Evolutionary conservation across 2,113 vertebrate species (phyloP), one percentile per base, ranked within the genome.

Genomic region (Tetraodon nigroviridis): DNA sequence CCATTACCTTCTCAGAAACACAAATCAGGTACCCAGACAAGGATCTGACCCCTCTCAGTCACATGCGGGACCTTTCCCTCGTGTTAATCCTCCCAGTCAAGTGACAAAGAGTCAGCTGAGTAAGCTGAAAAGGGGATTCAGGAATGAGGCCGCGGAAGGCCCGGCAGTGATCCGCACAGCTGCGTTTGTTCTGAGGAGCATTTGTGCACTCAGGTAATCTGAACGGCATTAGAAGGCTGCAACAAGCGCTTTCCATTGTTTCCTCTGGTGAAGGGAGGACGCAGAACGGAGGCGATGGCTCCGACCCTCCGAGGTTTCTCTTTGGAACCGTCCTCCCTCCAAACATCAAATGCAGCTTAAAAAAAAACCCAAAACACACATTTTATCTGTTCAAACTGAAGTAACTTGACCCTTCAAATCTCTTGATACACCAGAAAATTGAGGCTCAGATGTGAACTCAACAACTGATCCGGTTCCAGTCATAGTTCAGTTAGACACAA

Each of bases 41-140:
- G 32, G 32, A 55, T 77, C 67, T 78, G 73, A 69, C 58, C 84
- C 72, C 73, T 55, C 79, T 77, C 71, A 67, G 75, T 83, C 82
- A 82, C 81, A 85, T 75, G 79, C 55, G 44, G 37, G 74, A 76
- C 68, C 53, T 76, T 73, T 70, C 57, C 64, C 71, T 78, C 49
- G 11, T 71, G 64, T 56, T 87, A 85, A 85, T 87, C 77, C 75
- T 63, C 67, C 64, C 44, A 68, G 77, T 85, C 75, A 80, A 77
- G 79, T 77, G 65, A 84, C 81, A 82, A 80, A 69, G 68, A 71
- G 73, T 82, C 83, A 82, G 75, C 73, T 81, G 80, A 81, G 79
- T 51, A 63, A 66, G 75, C 83, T 47, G 63, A 58, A 69, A 72
- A 78, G 69, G 74, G 71, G 73, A n/a, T 74, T 76, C 63, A 68